A percentile compares a stretch with the other conserved stretches of the same genome.
Evolutionary conservation across 2,797 vertebrate species (phyloP).

Genomic region (Takifugu ocellatus): DNA sequence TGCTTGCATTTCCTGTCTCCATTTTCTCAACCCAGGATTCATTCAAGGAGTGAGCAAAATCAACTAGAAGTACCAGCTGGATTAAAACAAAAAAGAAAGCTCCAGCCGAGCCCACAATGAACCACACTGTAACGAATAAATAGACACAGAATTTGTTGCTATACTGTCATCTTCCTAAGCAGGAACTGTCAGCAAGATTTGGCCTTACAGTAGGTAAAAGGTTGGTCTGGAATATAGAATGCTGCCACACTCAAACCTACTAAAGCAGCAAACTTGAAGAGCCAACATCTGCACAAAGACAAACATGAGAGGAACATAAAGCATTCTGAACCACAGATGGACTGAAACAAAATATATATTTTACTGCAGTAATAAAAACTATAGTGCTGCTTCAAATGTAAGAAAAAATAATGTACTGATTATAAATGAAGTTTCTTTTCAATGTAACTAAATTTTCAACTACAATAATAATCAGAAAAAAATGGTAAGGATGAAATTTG

Average conservation of each 20-base stretch:
- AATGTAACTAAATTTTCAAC: no score
- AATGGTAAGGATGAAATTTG: no score
- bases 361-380: no score
- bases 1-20: slow-evolving; percentile 82
- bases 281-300: slow-evolving; percentile 85
- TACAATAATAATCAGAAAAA: no score
- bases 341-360: no score
- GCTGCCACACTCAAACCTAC: slow-evolving; percentile 85
- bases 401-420: no score
- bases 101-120: slow-evolving; percentile 76
- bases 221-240: slow-evolving; percentile 90
- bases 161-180: not conserved
- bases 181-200: not conserved
- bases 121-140: slow-evolving; percentile 77
- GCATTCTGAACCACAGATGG: not conserved
- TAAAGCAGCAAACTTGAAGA: slow-evolving; percentile 88
- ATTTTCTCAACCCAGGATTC: slow-evolving; percentile 83
- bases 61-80: slow-evolving; percentile 88
- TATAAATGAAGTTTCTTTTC: no score
- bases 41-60: slow-evolving; percentile 88
- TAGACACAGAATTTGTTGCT: not conserved
- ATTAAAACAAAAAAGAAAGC: slow-evolving; percentile 88
- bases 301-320: not conserved
- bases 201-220: slow-evolving; percentile 78
- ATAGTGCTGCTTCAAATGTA: no score